Evolutionary conservation across 1,140 invertebrate genomes (phyloP).

Genomic region (Drosophila tani): DNA sequence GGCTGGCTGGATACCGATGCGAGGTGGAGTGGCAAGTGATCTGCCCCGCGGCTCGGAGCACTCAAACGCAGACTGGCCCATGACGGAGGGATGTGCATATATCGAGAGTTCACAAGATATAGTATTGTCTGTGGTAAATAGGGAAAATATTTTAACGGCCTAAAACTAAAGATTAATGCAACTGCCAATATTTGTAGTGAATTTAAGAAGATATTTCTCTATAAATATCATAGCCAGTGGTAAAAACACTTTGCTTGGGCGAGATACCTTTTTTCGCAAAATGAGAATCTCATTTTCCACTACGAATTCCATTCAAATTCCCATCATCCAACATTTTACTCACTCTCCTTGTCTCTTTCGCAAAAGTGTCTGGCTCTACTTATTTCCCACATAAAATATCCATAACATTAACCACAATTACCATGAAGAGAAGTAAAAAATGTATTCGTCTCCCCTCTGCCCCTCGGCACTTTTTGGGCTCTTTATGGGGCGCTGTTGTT

Average conservation of each 20-base stretch:
- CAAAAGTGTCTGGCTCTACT: conserved; percentile 5
- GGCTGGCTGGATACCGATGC: background rate
- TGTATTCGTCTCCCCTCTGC: conserved; percentile 34
- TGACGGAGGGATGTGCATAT: conserved; percentile 34
- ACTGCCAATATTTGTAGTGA: too few relatives aligned
- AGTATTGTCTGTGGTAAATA: too few relatives aligned
- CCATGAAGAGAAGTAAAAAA: conserved; percentile 60
- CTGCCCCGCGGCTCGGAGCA: conserved; percentile 7
- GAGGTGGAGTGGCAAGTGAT: conserved; percentile 44
- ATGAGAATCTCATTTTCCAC: background rate
- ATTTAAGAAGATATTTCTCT: too few relatives aligned
- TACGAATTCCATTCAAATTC: conserved; percentile 30
- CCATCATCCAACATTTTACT: conserved; percentile 31
- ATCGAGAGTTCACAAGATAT: background rate
- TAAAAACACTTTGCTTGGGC: too few relatives aligned
- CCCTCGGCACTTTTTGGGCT: conserved; percentile 18
- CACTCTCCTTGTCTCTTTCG: conserved; percentile 3
- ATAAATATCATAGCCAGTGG: too few relatives aligned
- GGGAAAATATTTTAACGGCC: too few relatives aligned
- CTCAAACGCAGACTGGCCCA: conserved; percentile 52
- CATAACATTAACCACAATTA: conserved; percentile 79
- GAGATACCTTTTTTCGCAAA: too few relatives aligned
- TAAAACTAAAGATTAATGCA: too few relatives aligned
- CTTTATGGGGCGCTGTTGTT: conserved; percentile 10
- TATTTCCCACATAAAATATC: conserved; percentile 77